Evolutionary conservation across 2,113 vertebrate species (phyloP), one percentile per base, ranked within the genome.

Genomic region (Candoia aspera): DNA sequence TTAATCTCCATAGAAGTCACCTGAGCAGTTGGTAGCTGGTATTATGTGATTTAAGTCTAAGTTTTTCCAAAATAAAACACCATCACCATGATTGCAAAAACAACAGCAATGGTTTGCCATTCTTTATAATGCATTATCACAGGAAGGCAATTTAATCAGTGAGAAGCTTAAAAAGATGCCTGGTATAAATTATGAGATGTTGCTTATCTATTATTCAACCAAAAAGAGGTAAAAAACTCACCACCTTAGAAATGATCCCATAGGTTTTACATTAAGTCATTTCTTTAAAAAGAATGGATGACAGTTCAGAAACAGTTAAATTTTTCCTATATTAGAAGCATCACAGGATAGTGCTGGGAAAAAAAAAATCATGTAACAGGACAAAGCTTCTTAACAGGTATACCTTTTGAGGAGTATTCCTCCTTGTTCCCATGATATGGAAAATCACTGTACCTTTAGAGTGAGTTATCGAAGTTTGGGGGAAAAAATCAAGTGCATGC

Each of bases 251-350:
- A 91, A 53, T 84, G 92, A 93, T 95, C 24, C 1, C 19, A 19
- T 26, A 62, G 19, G 92, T 92, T 93, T 3, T 37, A 29, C 37
- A 87, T 60, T 58, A 83, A 57, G 87, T 11, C 37, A 55, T 88
- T 92, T 92, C 92, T 2, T 84, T 93, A 93, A 95, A 92, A 79
- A 94, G 94, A 87, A 62, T 92, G 57, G 91, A 26, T 90, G 83
- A 95, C 46, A 92, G 33, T 6, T 94, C 24, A 94, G 93, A 92
- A 90, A 93, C 55, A 89, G 83, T 11, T 87, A 1, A 53, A 53
- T 29, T 88, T n/a, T 93, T 26, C 60, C 91, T 23, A 68, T 58
- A 42, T 87, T 90, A 92, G 93, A 59, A 97, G 95, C 95, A 97
- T 96, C 87, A 0, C 86, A 91, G 92, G 92, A 94, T 89, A 91